Conservation (phyloP, 1,140 invertebrate genomes). For the Contarinia nasturtii region DNA sequence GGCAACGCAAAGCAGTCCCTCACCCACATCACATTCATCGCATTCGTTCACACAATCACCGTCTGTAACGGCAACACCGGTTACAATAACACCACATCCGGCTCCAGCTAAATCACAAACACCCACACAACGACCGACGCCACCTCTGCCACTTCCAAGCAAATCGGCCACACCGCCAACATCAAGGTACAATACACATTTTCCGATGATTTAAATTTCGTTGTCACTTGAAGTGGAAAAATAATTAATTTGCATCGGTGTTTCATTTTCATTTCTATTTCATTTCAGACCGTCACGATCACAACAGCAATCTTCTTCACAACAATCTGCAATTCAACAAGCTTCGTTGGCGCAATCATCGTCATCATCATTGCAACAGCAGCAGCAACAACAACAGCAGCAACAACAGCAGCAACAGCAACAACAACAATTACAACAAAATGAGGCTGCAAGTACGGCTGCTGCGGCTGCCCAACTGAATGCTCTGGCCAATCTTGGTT, state of each 20-base stretch:
- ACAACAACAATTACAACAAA: constrained; percentile 7
- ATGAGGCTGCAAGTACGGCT: constrained; percentile 6
- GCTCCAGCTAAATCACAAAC: constrained; percentile 21
- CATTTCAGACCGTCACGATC: constrained; percentile 21
- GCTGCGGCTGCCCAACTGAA: constrained; percentile 18
- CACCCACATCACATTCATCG: constrained; percentile 14
- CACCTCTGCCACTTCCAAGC: constrained; percentile 21
- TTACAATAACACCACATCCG: constrained; percentile 4
- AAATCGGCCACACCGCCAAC: constrained; percentile 26
- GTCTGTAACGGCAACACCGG: neutral
- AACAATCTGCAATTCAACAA: constrained; percentile 26
- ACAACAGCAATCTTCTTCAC: constrained; percentile 21
- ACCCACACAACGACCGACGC: constrained; percentile 28
- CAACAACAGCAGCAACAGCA: constrained; percentile 4
- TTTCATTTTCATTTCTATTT: too few species aligned
- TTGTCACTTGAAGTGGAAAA: constrained; percentile 9
- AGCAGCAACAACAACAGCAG: constrained; percentile 13
- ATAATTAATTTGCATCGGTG: too few species aligned
- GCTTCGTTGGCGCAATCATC: constrained; percentile 29
- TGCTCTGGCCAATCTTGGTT: constrained; percentile 15
- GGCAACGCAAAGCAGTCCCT: constrained; percentile 29
- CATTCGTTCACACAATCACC: constrained; percentile 7
- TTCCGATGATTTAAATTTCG: constrained; percentile 30
- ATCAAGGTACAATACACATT: constrained; percentile 18
- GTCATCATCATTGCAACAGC: constrained; percentile 24